Conservation (phyloP, 1,140 invertebrate species). For the Cyclina sinensis region DNA sequence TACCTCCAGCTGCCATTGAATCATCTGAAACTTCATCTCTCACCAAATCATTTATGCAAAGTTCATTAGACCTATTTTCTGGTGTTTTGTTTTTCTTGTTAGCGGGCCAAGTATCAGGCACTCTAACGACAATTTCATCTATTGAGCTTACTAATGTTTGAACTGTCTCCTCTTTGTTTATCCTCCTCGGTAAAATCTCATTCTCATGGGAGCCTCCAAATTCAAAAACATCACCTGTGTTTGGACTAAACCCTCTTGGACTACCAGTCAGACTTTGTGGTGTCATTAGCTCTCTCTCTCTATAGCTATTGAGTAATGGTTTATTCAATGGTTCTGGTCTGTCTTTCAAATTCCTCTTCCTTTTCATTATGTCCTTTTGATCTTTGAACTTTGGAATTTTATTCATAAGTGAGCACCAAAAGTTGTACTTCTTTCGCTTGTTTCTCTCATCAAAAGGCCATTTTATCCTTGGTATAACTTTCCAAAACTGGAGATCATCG, state of each 20-base stretch:
- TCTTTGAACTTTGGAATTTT: conserved; percentile 23
- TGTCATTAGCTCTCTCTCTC: no score
- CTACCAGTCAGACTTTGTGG: no score
- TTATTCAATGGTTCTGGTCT: no score
- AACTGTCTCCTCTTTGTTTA: not conserved
- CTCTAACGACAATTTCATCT: no score
- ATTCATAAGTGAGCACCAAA: conserved; percentile 7
- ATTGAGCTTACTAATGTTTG: not conserved
- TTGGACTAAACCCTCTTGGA: no score
- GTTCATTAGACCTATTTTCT: not conserved
- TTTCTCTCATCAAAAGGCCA: not conserved
- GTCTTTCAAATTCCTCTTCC: no score
- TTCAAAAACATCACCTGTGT: no score
- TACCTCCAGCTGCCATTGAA: not conserved
- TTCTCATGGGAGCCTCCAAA: not conserved
- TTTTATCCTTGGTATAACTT: conserved; percentile 18
- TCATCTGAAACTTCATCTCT: not conserved
- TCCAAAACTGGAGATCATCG: conserved; percentile 9
- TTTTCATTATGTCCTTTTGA: no score
- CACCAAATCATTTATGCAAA: not conserved
- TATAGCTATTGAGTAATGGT: no score
- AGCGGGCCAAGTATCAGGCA: no score
- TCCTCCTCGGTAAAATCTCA: not conserved
- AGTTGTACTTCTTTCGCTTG: not conserved
- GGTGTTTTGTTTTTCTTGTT: no score